A percentile compares a stretch with the other conserved stretches of the same genome.
phyloP scores from a whole-genome alignment of 2,113 vertebrate genomes.

The Pachyramphus minor region DNA sequence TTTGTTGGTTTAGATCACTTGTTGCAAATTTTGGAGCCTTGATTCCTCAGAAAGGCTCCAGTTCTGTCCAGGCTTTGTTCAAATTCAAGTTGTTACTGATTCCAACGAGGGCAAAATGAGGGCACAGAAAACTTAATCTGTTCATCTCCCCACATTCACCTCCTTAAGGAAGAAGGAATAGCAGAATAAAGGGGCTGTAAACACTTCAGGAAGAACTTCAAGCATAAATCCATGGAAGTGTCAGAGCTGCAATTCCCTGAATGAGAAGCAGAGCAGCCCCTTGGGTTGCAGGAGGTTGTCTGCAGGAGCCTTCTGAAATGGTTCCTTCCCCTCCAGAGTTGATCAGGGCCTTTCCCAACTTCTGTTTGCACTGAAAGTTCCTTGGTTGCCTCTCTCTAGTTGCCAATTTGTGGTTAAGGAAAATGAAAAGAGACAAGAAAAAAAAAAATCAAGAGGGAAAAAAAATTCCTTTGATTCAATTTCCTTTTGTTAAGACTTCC shows the following conservation, averaged over 20 bases:
- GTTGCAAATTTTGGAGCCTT: background rate
- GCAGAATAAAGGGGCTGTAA: background rate
- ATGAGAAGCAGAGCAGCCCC: background rate
- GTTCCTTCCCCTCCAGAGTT: background rate
- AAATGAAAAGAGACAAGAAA: background rate
- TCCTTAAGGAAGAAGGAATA: background rate
- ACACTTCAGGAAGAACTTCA: background rate
- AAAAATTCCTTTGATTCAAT: background rate
- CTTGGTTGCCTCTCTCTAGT: background rate
- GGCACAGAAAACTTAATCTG: background rate
- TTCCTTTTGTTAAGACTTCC: background rate
- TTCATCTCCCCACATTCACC: background rate
- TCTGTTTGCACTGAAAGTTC: background rate
- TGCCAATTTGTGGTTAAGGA: background rate
- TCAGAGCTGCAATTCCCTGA: background rate
- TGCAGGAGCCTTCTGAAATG: constrained; percentile 9
- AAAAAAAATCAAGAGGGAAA: background rate
- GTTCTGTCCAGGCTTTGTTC: background rate
- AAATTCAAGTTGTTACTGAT: background rate
- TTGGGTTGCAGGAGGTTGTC: background rate
- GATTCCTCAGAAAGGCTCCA: background rate
- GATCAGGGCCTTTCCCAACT: background rate
- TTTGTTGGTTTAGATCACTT: background rate
- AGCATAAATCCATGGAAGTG: background rate
- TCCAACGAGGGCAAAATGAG: background rate